Evolutionary conservation across 37 sponge, comb jelly and placozoan genomes (phyloP), one percentile per base, ranked within the genome.

Genomic region (Beroe ovata): DNA sequence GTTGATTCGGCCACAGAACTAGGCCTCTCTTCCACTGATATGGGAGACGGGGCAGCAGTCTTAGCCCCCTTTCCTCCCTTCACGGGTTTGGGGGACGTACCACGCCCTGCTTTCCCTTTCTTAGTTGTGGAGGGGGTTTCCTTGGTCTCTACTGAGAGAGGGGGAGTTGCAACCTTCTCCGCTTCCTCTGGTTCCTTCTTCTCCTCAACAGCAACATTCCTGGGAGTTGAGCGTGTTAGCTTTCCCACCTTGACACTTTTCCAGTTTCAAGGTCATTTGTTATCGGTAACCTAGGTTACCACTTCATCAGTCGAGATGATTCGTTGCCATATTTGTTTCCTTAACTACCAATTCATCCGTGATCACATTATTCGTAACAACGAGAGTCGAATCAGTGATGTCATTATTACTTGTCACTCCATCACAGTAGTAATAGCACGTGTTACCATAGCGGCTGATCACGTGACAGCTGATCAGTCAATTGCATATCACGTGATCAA

Each of bases 11-110:
- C 84, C 26, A 77, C 84, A 42, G 84, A 77, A 42, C 84, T 42
- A 26, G 84, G 84, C 1, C 84, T n/a, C 84, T 77, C 84, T 26
- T 77, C 84, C 47, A 77, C 84, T 42, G 84, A 77, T 6, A 77
- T 77, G 23, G 84, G 84, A 26, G 84, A 77, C 1, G 84, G 84
- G 33, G 84, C 84, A 23, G 84, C n/a, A n/a, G 84, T 41, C 41
- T 77, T 77, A 42, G 84, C 33, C 14, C 54, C 84, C 84, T 77
- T 77, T 42, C 14, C 41, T n/a, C 84, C 84, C 23, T 77, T 77
- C 18, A 36, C 38, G 18, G 84, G 84, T 77, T 77, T 77, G 41
- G 84, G 84, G 33, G 84, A 77, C 28, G 84, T 42, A 1, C 84
- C 84, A 23, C 84, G 21, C 33, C 84, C 84, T 11, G 36, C 84